Evolutionary conservation across 2,888 invertebrate genomes (phyloP).

Genomic region (Teleogryllus oceanicus): DNA sequence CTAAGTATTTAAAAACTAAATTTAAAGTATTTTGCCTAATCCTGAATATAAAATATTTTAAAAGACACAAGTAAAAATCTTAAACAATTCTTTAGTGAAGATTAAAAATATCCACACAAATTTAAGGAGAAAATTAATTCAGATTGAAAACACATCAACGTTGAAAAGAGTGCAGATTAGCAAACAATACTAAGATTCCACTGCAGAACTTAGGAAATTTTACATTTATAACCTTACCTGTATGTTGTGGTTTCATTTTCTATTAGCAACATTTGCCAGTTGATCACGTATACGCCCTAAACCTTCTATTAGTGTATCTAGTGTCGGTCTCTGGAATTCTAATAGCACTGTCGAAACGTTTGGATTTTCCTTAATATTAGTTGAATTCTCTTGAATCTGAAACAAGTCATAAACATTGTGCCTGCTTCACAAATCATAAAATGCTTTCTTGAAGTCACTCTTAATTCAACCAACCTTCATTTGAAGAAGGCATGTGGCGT

Average conservation of each 20-base stretch:
- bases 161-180: too few relatives aligned
- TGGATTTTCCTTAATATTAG: constrained; percentile 20
- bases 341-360: constrained; percentile 27
- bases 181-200: too few relatives aligned
- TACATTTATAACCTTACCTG: too few relatives aligned
- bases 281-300: constrained; percentile 34
- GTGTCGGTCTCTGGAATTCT: constrained; percentile 30
- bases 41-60: too few relatives aligned
- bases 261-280: constrained; percentile 33
- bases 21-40: too few relatives aligned
- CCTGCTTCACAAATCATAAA: background rate
- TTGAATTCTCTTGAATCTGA: constrained; percentile 30
- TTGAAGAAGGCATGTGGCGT: background rate
- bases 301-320: constrained; percentile 32
- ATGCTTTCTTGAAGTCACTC: background rate
- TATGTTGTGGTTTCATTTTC: constrained; percentile 24
- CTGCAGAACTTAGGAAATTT: too few relatives aligned
- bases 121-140: too few relatives aligned
- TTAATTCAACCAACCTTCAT: background rate
- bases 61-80: too few relatives aligned
- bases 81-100: too few relatives aligned
- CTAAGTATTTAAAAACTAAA: too few relatives aligned
- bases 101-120: too few relatives aligned
- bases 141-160: too few relatives aligned
- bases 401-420: background rate